Evolutionary conservation across 2,113 vertebrate species (phyloP).

Genomic region (Excalfactoria chinensis): DNA sequence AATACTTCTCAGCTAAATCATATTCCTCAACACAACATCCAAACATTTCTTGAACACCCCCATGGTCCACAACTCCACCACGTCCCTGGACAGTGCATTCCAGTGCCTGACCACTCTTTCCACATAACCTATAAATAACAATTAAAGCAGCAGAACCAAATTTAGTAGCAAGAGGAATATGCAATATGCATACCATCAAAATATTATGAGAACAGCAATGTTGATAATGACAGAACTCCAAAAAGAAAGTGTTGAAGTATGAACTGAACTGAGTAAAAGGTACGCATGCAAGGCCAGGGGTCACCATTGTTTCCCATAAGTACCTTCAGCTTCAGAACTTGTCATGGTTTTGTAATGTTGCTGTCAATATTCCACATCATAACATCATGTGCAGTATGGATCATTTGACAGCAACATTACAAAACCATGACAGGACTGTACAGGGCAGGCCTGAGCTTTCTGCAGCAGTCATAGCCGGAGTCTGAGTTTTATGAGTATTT

Average conservation of each 20-base stretch:
- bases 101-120: too few relatives aligned
- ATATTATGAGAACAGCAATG: background rate
- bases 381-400: too few relatives aligned
- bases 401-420: too few relatives aligned
- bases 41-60: too few relatives aligned
- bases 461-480: background rate
- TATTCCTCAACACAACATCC: too few relatives aligned
- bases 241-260: background rate
- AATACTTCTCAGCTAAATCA: too few relatives aligned
- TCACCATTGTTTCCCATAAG: accelerated
- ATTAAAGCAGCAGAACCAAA: background rate
- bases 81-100: too few relatives aligned
- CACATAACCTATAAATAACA: background rate
- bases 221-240: background rate
- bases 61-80: too few relatives aligned
- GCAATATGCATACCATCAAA: background rate
- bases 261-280: background rate
- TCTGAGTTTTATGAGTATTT: background rate
- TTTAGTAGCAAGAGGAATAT: background rate
- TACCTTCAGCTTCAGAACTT: accelerated
- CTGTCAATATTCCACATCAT: too few relatives aligned
- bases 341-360: too few relatives aligned
- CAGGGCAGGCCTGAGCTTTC: background rate
- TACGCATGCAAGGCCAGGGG: background rate
- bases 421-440: too few relatives aligned